These are phyloP conservation scores for Alexandromys fortis DNA, from an alignment of 2,113 vertebrate genomes.

Conservation along the genomic window DNA sequence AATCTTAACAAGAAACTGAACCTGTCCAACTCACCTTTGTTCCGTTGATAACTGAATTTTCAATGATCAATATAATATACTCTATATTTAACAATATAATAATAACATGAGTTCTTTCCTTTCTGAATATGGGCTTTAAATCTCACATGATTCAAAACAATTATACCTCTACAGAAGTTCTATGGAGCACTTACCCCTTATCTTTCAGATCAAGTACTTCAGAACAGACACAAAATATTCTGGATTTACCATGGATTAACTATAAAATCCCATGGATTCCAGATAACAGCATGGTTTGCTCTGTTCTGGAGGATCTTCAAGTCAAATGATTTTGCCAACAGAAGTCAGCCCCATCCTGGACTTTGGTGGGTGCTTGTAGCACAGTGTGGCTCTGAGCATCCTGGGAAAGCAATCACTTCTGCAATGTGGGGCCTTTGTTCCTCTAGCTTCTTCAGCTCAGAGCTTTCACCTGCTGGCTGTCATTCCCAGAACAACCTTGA, in stretches of 20 bases:
- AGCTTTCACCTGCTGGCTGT: conserved; percentile 41
- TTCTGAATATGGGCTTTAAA: neutral
- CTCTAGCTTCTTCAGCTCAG: neutral
- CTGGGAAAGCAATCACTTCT: conserved; percentile 37
- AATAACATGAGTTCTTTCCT: neutral
- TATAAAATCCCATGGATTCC: neutral
- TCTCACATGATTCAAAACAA: neutral
- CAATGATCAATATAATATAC: neutral
- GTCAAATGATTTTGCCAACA: conserved; percentile 56
- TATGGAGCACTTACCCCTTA: neutral
- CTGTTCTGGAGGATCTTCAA: neutral
- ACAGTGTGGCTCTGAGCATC: neutral
- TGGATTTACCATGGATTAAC: neutral
- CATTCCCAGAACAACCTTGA: conserved; percentile 64
- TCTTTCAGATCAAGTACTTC: neutral
- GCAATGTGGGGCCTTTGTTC: neutral
- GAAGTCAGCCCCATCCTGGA: conserved; percentile 3
- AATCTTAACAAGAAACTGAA: neutral
- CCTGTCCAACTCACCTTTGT: neutral
- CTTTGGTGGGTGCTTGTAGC: conserved; percentile 30
- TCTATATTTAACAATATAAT: neutral
- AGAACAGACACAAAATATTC: neutral
- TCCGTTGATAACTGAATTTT: neutral
- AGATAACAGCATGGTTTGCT: neutral
- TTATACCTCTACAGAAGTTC: neutral